Percentiles rank a stretch among this genome's conserved stretches.
phyloP scores from a whole-genome alignment of 2,797 vertebrate genomes.

The Clarias pachynema region DNA sequence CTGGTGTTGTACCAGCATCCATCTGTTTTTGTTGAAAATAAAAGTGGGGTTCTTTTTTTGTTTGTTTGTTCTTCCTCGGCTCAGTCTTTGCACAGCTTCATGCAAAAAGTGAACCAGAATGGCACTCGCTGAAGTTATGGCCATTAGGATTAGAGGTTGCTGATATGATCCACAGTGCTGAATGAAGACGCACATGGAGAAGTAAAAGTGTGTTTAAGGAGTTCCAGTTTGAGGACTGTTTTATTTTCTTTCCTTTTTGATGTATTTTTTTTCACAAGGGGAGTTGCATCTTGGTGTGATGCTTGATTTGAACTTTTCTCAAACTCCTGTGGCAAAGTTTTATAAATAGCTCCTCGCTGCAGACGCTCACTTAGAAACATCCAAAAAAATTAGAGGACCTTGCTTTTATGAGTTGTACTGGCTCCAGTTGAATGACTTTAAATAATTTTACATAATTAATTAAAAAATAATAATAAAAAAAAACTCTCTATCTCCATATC shows the following conservation, averaged over 20 bases:
- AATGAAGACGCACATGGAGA: conserved; percentile 68
- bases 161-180: conserved; percentile 82
- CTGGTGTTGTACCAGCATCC: conserved; percentile 29
- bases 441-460: conserved; percentile 92
- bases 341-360: conserved; percentile 87
- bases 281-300: conserved; percentile 58
- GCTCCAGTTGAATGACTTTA: conserved; percentile 99
- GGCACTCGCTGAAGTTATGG: conserved; percentile 80
- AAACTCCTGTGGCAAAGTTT: conserved; percentile 84
- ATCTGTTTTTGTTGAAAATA: conserved; percentile 40
- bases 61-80: conserved; percentile 33
- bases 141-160: conserved; percentile 82
- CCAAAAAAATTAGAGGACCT: conserved; percentile 72
- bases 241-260: conserved; percentile 28
- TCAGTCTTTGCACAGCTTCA: conserved; percentile 75
- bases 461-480: conserved; percentile 76
- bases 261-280: conserved; percentile 15
- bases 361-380: conserved; percentile 76
- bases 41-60: conserved; percentile 16
- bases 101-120: conserved; percentile 86
- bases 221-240: conserved; percentile 51
- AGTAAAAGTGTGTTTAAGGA: conserved; percentile 68
- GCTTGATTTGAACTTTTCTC: conserved; percentile 71
- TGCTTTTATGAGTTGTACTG: conserved; percentile 84
- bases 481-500: conserved; percentile 67